phyloP scores from a whole-genome alignment of 2,797 vertebrate genomes.

The Propithecus perrieri region DNA sequence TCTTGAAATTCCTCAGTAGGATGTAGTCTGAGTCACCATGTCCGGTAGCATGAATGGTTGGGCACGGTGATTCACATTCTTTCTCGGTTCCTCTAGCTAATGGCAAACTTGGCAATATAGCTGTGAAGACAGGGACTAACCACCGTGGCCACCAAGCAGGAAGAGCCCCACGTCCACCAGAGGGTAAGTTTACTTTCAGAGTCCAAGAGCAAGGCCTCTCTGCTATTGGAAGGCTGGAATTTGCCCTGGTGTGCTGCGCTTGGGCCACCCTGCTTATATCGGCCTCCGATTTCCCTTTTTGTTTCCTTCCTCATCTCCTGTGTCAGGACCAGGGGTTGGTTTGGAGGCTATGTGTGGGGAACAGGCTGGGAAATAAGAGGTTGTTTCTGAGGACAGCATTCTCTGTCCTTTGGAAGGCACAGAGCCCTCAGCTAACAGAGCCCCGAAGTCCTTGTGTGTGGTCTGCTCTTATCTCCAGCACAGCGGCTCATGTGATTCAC shows the following conservation, averaged over 20 bases:
- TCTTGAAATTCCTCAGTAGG: not conserved
- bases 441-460: not conserved
- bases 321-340: not conserved
- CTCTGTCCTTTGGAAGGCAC: not conserved
- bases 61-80: not conserved
- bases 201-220: not conserved
- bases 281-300: not conserved
- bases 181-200: no score
- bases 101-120: not conserved
- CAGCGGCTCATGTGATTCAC: not conserved
- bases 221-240: not conserved
- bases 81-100: not conserved
- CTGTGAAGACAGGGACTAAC: not conserved
- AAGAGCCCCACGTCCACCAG: not conserved
- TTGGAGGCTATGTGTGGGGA: not conserved
- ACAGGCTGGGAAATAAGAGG: not conserved
- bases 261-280: not conserved
- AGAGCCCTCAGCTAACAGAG: not conserved
- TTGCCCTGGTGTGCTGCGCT: not conserved
- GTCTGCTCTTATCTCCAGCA: not conserved
- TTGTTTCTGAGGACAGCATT: not conserved
- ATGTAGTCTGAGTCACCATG: not conserved
- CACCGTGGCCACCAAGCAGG: not conserved
- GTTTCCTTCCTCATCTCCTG: not conserved
- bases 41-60: not conserved